Evolutionary conservation across 2,797 vertebrate genomes (phyloP), one percentile per base, ranked within the genome.

Genomic region (Morus bassanus): DNA sequence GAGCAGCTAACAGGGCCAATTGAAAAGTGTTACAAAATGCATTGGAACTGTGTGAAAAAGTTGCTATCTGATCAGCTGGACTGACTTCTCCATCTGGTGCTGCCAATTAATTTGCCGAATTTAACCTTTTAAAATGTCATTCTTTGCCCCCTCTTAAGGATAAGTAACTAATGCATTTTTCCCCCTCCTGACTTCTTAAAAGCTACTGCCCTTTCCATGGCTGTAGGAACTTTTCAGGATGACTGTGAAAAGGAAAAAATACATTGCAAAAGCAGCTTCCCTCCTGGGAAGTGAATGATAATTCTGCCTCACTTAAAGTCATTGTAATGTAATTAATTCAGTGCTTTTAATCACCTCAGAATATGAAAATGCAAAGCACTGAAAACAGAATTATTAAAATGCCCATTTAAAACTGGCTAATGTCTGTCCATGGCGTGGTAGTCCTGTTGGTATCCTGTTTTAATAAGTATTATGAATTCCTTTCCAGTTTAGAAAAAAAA

Each of bases 51-150:
- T 41, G 85, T 41, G 45, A 85, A 85, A 65, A 89, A 64, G 10
- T 76, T 90, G 37, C 80, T 96, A 27, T 96, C 86, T 88, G 35
- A 60, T 85, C 92, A 88, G 30, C 63, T 5, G 54, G 87, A 87
- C 91, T 94, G 95, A 97, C 95, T 97, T 96, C 91, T 91, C 87
- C 76, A 91, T 94, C 77, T 88, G 79, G 60, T 95, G 43, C 88
- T 97, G 95, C 84, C 96, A 98, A 97, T 97, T 98, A 98, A 95
- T 97, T 97, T 96, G 75, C 77, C 25, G 30, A 97, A 93, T 96
- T 95, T 96, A 97, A 97, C 96, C 94, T 98, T 98, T 96, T 67
- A 93, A 98, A 97, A 97, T 97, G 94, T 96, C 94, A 93, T 93
- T 91, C 97, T 96, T 93, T 86, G 56, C 50, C 70, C 46, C n/a